These are phyloP conservation scores for Orthonychiurus folsomi DNA, from an alignment of 2,888 invertebrate species.

Conservation along the genomic window DNA sequence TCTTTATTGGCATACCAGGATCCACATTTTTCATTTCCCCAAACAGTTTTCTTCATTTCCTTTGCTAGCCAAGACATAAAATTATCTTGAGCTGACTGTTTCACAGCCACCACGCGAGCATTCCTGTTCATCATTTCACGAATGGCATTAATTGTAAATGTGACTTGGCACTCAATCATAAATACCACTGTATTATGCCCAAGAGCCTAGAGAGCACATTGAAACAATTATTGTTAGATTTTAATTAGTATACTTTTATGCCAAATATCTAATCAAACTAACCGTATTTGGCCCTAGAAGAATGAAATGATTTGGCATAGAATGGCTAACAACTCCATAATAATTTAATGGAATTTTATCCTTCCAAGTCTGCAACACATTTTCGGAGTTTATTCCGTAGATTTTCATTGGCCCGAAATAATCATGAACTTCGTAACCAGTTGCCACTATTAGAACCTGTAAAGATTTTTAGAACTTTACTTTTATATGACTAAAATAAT, in stretches of 20 bases:
- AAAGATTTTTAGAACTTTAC: background rate
- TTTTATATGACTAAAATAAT: background rate
- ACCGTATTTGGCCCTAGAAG: constrained; percentile 33
- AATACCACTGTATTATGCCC: constrained; percentile 17
- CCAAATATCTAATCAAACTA: background rate
- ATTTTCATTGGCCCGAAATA: constrained; percentile 30
- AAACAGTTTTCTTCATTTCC: constrained; percentile 25
- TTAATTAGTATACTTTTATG: background rate
- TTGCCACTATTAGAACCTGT: constrained; percentile 30
- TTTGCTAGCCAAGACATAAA: constrained; percentile 1
- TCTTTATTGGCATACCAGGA: constrained; percentile 27
- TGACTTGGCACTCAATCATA: constrained; percentile 27
- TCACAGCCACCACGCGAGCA: constrained; percentile 15
- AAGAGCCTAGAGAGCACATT: constrained; percentile 13
- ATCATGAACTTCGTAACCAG: constrained; percentile 34
- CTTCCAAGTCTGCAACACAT: constrained; percentile 29
- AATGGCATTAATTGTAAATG: constrained; percentile 23
- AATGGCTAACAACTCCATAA: constrained; percentile 17
- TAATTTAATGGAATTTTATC: constrained; percentile 21
- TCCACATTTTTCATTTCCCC: constrained; percentile 25
- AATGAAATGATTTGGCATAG: constrained; percentile 27
- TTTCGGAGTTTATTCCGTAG: constrained; percentile 13
- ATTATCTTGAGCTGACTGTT: constrained; percentile 21
- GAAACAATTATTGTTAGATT: background rate
- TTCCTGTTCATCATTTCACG: constrained; percentile 21